Evolutionary conservation across 2,797 vertebrate genomes (phyloP), one percentile per base, ranked within the genome.

Genomic region (Syndactyla subalaris): DNA sequence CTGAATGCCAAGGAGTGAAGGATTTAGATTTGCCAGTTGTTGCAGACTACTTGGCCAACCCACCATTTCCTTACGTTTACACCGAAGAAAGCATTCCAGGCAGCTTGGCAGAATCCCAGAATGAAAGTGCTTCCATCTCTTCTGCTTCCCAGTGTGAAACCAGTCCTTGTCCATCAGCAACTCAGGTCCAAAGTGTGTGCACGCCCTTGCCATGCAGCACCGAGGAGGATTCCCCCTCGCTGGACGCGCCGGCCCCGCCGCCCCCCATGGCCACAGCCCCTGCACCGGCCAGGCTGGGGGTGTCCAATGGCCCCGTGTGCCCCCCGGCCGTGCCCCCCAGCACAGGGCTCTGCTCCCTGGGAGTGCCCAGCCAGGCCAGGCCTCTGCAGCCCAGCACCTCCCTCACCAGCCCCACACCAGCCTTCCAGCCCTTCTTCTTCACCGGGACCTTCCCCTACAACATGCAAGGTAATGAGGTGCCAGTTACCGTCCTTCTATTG

Each of bases 381-480:
- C 97, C 98, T 14, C 98, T 98, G 97, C 98, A 98, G 88, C 96
- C 98, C 19, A 97, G 98, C 88, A 97, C 97, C 46, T 93, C 98
- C 3, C 98, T 98, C 16, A 29, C 97, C 0, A 98, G 98, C 54
- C 90, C 98, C 3, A 82, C 98, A 38, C 98, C 98, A 1, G 90
- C 99, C 9, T 99, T 99, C 95, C 99, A 99, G 97, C 99, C 99
- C 17, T 98, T 99, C 94, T 99, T 99, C 97, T 99, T 99, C 96
- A 99, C 98, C 3, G 99, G 99, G 97, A 98, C 98, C 18, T 99
- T 99, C 94, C 99, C 99, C 0, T 98, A 98, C 86, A 99, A 98
- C 49, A 97, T 99, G 92, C 99, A 99, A 99, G 99, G 99, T 99
- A 98, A 97, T 43, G 4, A 54, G 15, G 15, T 6, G 32, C 15